Conservation (phyloP, 2,888 invertebrate species). For the Yponomeuta plumbellus region DNA sequence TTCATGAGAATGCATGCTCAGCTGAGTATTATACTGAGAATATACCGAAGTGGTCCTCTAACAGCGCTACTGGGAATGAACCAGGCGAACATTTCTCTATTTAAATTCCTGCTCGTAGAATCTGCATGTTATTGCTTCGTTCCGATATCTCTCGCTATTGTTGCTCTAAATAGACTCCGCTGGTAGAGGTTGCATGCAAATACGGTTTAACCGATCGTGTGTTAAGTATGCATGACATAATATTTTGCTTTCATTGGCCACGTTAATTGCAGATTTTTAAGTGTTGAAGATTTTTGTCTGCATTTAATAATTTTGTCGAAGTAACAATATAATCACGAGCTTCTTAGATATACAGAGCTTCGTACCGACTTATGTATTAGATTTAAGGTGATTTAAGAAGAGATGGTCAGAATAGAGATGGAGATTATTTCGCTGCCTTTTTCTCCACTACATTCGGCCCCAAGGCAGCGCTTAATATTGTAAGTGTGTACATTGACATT, state of each 20-base stretch:
- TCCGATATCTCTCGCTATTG: constrained; percentile 15
- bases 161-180: constrained; percentile 7
- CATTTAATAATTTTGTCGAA: too few relatives aligned
- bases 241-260: background rate
- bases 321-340: too few relatives aligned
- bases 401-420: too few relatives aligned
- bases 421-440: too few relatives aligned
- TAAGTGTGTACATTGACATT: too few relatives aligned
- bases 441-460: too few relatives aligned
- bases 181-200: background rate
- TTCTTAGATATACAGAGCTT: too few relatives aligned
- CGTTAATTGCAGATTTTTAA: background rate
- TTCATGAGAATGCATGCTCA: background rate
- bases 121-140: constrained; percentile 21
- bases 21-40: background rate
- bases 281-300: background rate
- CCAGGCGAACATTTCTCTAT: constrained; percentile 17
- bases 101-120: constrained; percentile 20
- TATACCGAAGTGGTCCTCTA: background rate
- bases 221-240: background rate
- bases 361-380: too few relatives aligned
- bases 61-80: background rate
- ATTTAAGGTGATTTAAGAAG: too few relatives aligned
- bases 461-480: too few relatives aligned
- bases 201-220: background rate